Conservation (phyloP, 2,797 vertebrate genomes). For the Manis crassicaudata region DNA sequence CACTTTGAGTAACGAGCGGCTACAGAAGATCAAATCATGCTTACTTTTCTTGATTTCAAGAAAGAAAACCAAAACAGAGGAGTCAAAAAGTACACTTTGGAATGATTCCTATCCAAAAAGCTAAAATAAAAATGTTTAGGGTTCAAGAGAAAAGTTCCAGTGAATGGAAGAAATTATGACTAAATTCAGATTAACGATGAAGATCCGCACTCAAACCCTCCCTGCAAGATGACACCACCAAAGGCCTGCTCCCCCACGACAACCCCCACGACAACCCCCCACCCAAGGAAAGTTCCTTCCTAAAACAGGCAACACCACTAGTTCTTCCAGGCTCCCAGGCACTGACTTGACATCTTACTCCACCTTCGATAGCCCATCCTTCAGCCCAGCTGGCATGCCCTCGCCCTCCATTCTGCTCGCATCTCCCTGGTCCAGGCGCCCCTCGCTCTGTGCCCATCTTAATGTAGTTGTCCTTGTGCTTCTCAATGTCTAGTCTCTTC, state of each 20-base stretch:
- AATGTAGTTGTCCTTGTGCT: neutral
- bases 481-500: neutral
- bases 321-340: neutral
- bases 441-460: neutral
- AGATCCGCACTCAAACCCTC: neutral
- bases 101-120: neutral
- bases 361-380: neutral
- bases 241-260: no score
- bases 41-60: neutral
- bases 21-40: neutral
- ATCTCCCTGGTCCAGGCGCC: neutral
- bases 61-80: neutral
- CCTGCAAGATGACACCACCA: neutral
- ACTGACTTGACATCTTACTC: neutral
- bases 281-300: neutral
- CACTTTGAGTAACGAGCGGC: neutral
- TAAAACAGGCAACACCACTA: neutral
- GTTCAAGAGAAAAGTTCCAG: neutral
- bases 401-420: neutral
- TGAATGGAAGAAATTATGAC: neutral
- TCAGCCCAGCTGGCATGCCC: fast-evolving
- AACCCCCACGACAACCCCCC: neutral
- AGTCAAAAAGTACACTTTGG: neutral
- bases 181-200: neutral
- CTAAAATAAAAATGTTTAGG: constrained; percentile 4